A percentile compares a stretch with the other conserved stretches of the same genome.
phyloP scores from a whole-genome alignment of 2,797 vertebrate species.

The Brachyalestes nurse region DNA sequence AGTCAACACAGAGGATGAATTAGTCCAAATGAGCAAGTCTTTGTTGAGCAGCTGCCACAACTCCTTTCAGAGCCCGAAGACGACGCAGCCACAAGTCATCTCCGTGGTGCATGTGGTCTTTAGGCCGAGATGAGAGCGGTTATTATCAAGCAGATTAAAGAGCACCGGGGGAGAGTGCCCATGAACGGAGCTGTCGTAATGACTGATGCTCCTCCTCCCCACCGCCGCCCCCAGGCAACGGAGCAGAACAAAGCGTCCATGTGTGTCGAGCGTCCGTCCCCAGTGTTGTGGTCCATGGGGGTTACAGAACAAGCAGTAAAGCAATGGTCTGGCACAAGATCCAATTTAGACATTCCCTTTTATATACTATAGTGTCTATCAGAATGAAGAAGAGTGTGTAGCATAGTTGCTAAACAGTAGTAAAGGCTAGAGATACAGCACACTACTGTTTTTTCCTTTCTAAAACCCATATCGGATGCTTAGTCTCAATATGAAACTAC shows the following conservation, averaged over 20 bases:
- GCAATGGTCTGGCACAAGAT: not conserved
- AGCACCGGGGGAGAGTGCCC: slow-evolving; percentile 22
- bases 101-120: slow-evolving; percentile 13
- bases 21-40: not conserved
- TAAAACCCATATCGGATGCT: no score
- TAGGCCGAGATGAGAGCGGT: slow-evolving; percentile 17
- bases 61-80: slow-evolving; percentile 6
- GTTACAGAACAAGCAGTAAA: not conserved
- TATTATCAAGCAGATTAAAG: slow-evolving; percentile 47
- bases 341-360: not conserved
- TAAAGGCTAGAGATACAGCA: no score
- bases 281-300: not conserved
- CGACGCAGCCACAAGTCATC: slow-evolving; percentile 16
- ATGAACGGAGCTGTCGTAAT: slow-evolving; percentile 39
- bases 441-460: no score
- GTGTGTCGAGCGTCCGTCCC: slow-evolving; percentile 36
- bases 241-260: slow-evolving; percentile 48
- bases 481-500: no score
- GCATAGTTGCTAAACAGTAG: no score
- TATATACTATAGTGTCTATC: no score
- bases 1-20: not conserved
- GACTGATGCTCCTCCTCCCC: slow-evolving; percentile 25
- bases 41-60: slow-evolving; percentile 15
- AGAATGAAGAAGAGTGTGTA: no score
- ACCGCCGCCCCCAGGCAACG: slow-evolving; percentile 10